These are phyloP conservation scores for Xenopus petersii DNA, from an alignment of 2,797 vertebrate species.

Conservation along the genomic window DNA sequence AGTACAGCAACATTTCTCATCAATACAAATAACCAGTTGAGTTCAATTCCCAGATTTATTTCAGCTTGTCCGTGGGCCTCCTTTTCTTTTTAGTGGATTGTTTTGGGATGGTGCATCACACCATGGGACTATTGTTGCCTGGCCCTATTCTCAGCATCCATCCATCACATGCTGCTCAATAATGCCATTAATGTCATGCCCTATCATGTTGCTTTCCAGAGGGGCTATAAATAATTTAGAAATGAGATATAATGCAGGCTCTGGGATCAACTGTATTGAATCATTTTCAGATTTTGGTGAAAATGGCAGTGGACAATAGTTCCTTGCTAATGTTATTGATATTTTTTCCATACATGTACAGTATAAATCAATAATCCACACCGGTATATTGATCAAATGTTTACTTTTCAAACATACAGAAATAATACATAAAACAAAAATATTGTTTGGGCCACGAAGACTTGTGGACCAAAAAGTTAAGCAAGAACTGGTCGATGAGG, in stretches of 20 bases:
- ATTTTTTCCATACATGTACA: no score
- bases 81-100: neutral
- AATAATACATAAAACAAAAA: no score
- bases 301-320: conserved; percentile 4
- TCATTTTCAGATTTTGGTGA: conserved; percentile 14
- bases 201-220: neutral
- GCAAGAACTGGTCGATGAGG: no score
- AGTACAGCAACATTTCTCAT: no score
- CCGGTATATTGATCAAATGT: no score
- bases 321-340: conserved; percentile 11
- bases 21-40: neutral
- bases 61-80: neutral
- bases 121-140: neutral
- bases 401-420: no score
- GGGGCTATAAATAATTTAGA: conserved; percentile 22
- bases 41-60: neutral
- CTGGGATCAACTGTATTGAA: conserved; percentile 14
- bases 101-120: neutral
- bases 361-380: no score
- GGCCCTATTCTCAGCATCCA: neutral
- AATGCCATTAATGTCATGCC: conserved; percentile 20
- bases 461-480: no score
- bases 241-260: neutral
- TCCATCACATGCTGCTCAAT: conserved; percentile 16
- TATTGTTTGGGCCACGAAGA: no score